These are phyloP conservation scores for Drosophila meridionalis DNA, from an alignment of 2,888 invertebrate species.

Conservation along the genomic window DNA sequence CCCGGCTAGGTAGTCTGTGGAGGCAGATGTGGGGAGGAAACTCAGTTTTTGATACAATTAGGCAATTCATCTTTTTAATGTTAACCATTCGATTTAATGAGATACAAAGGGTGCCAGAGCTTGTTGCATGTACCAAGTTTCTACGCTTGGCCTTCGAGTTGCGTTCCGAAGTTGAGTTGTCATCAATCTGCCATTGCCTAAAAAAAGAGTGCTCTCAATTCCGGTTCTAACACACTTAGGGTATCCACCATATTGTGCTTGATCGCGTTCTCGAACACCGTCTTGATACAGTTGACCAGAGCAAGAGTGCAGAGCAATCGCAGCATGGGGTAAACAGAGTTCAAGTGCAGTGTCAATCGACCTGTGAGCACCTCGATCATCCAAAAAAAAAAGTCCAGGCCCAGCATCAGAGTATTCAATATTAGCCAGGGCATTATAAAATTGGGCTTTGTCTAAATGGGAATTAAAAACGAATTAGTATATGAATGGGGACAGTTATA, in stretches of 20 bases:
- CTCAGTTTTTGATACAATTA: constrained; percentile 54
- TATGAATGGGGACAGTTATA: too few relatives aligned
- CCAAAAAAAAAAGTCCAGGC: constrained; percentile 23
- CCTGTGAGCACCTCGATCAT: constrained; percentile 19
- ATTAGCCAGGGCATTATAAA: constrained; percentile 51
- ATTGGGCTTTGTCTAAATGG: constrained; percentile 29
- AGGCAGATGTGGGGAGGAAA: not conserved
- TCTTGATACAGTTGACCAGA: constrained; percentile 43
- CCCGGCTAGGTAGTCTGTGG: not conserved
- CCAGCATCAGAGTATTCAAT: constrained; percentile 18
- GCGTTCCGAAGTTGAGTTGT: not conserved
- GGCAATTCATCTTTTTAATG: constrained; percentile 59
- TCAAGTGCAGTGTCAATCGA: not conserved
- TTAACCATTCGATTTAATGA: constrained; percentile 59
- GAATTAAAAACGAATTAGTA: not conserved
- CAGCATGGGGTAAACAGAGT: constrained; percentile 4
- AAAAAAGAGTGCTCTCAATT: not conserved
- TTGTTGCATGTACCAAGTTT: not conserved
- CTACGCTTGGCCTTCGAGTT: not conserved
- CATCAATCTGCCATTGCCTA: too few relatives aligned
- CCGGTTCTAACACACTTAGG: constrained; percentile 17
- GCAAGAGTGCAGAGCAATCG: constrained; percentile 21
- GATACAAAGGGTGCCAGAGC: constrained; percentile 26
- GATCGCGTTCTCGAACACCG: constrained; percentile 37
- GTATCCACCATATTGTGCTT: constrained; percentile 1